Evolutionary conservation across 2,113 vertebrate genomes (phyloP).

Genomic region (Ageneiosus marmoratus): DNA sequence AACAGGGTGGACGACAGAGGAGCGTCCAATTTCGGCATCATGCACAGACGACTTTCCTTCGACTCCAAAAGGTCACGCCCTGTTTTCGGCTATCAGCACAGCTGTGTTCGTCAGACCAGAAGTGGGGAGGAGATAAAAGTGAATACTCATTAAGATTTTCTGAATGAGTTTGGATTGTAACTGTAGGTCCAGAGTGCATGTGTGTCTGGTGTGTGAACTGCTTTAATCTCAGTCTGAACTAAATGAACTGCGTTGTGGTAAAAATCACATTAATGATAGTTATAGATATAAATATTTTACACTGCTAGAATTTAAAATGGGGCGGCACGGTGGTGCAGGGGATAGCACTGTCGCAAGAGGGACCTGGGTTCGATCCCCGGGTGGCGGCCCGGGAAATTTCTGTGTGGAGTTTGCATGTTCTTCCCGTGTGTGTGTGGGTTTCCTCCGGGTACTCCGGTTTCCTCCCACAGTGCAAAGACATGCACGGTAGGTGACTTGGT

Average conservation of each 20-base stretch:
- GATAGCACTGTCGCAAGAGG: too few relatives aligned
- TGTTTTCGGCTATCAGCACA: conserved; percentile 76
- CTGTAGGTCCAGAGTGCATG: neutral
- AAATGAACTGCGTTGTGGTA: neutral
- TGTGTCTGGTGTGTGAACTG: neutral
- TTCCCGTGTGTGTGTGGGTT: too few relatives aligned
- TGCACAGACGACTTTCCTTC: conserved; percentile 79
- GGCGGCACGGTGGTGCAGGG: too few relatives aligned
- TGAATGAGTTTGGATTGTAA: conserved; percentile 34
- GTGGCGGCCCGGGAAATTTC: too few relatives aligned
- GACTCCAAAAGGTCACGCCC: conserved; percentile 85
- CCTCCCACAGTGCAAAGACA: too few relatives aligned
- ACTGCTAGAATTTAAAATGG: neutral
- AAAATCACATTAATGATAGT: neutral
- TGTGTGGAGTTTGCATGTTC: too few relatives aligned
- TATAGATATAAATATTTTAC: neutral
- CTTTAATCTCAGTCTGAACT: neutral
- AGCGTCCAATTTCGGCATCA: conserved; percentile 71
- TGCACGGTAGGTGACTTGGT: too few relatives aligned
- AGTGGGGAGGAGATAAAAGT: conserved; percentile 76
- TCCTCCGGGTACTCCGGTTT: too few relatives aligned
- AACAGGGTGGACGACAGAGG: conserved; percentile 91
- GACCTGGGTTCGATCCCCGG: too few relatives aligned
- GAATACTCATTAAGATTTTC: conserved; percentile 49
- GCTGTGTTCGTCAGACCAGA: conserved; percentile 75